These are phyloP conservation scores for Pangasius mekongensis DNA, from an alignment of 2,797 vertebrate species.

Conservation along the genomic window DNA sequence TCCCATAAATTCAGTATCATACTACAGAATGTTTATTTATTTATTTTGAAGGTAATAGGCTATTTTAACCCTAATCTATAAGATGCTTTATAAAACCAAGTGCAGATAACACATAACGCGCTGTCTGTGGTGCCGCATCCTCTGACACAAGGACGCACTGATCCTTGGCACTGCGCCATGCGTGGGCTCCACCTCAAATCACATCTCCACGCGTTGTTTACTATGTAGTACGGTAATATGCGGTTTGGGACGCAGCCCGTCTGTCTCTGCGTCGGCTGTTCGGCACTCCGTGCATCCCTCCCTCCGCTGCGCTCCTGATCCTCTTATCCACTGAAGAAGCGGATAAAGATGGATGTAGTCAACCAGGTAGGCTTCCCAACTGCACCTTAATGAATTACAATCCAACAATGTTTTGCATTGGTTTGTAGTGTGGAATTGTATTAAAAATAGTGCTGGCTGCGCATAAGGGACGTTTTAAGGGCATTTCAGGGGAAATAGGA, in stretches of 20 bases:
- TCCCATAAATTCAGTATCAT: neutral
- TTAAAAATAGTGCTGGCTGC: neutral
- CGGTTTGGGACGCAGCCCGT: slow-evolving; percentile 27
- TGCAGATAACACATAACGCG: neutral
- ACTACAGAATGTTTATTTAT: neutral
- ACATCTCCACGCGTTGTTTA: slow-evolving; percentile 9
- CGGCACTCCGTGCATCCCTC: slow-evolving; percentile 45
- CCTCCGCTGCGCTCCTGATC: slow-evolving; percentile 58
- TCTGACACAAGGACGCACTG: neutral
- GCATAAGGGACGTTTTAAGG: slow-evolving; percentile 1
- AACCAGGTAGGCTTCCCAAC: slow-evolving; percentile 63
- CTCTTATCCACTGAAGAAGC: slow-evolving; percentile 67
- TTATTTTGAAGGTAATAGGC: neutral
- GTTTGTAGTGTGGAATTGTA: neutral
- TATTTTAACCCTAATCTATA: neutral
- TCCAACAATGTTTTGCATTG: neutral
- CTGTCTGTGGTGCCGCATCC: neutral
- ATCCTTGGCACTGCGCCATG: neutral
- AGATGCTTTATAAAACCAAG: neutral
- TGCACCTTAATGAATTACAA: neutral
- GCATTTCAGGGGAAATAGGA: neutral
- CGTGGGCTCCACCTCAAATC: slow-evolving; percentile 14
- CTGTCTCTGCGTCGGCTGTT: slow-evolving; percentile 45
- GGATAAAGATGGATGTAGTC: slow-evolving; percentile 69
- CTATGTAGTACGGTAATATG: slow-evolving; percentile 18